A percentile compares a stretch with the other conserved stretches of the same genome.
These are phyloP conservation scores for Leptopilina boulardi DNA, from an alignment of 1,140 invertebrate species.

Conservation along the genomic window DNA sequence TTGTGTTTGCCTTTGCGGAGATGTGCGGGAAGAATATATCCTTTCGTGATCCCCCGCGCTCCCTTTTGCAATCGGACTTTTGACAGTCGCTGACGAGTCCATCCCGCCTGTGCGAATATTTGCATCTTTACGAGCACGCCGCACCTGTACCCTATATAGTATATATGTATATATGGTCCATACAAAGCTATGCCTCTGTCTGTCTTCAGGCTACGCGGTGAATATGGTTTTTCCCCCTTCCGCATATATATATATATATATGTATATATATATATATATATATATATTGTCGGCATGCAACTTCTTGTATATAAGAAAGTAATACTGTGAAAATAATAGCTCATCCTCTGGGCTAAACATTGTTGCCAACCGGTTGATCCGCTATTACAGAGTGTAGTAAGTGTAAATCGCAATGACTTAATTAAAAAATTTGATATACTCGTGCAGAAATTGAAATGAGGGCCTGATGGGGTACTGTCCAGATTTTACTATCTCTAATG, in stretches of 20 bases:
- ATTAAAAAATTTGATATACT: too few relatives aligned
- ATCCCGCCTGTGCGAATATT: slow-evolving; percentile 60
- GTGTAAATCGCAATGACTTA: too few relatives aligned
- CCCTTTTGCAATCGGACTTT: slow-evolving; percentile 64
- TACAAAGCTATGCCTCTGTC: slow-evolving; percentile 18
- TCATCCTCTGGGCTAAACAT: slow-evolving; percentile 19
- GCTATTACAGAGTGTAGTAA: too few relatives aligned
- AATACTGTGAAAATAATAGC: slow-evolving; percentile 12
- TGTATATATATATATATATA: too few relatives aligned
- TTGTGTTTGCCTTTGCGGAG: slow-evolving; percentile 64
- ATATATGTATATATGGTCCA: slow-evolving; percentile 23
- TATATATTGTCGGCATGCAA: slow-evolving; percentile 31
- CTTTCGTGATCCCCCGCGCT: slow-evolving; percentile 34
- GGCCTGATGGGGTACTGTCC: too few relatives aligned
- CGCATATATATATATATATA: too few relatives aligned
- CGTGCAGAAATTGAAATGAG: too few relatives aligned
- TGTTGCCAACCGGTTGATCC: slow-evolving; percentile 21
- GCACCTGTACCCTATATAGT: slow-evolving; percentile 59
- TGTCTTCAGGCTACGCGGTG: slow-evolving; percentile 57
- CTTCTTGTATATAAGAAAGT: slow-evolving; percentile 26
- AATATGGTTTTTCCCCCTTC: slow-evolving; percentile 19
- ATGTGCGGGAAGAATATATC: slow-evolving; percentile 41
- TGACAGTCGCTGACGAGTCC: slow-evolving; percentile 70
- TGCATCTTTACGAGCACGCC: slow-evolving; percentile 70
- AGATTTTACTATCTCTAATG: too few relatives aligned